These are phyloP conservation scores for Tetramorium simillimum DNA, from an alignment of 1,140 invertebrate species.

Conservation along the genomic window DNA sequence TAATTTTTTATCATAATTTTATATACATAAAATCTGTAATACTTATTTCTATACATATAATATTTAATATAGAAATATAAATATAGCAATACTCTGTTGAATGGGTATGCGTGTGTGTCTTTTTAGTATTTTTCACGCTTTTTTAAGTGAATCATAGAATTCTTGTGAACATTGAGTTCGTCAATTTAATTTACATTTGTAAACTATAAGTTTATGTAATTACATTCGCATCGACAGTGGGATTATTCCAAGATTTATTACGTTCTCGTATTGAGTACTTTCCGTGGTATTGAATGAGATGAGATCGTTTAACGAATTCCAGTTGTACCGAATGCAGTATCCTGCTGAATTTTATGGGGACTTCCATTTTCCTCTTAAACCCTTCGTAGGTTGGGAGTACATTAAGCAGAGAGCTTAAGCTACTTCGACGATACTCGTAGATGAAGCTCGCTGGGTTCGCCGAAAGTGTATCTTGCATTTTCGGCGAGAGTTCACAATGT, in stretches of 20 bases:
- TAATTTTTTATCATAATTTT: too few species aligned
- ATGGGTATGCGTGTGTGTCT: not conserved
- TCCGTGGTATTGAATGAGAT: not conserved
- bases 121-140: not conserved
- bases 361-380: conserved; percentile 32
- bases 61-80: too few species aligned
- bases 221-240: not conserved
- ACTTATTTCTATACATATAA: too few species aligned
- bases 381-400: not conserved
- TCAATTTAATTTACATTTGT: not conserved
- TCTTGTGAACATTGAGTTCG: not conserved
- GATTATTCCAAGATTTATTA: not conserved
- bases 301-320: not conserved
- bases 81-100: too few species aligned
- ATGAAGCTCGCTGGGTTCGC: conserved; percentile 29
- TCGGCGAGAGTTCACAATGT: conserved; percentile 52
- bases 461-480: conserved; percentile 62
- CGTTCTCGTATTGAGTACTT: not conserved
- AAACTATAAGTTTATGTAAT: not conserved
- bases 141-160: not conserved
- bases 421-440: not conserved
- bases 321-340: not conserved
- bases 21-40: too few species aligned
- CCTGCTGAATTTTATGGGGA: conserved; percentile 7
- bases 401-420: conserved; percentile 39